Percentiles rank a stretch among this genome's conserved stretches.
phyloP scores from a whole-genome alignment of 2,888 invertebrate genomes.

The Meandrusa payeni region DNA sequence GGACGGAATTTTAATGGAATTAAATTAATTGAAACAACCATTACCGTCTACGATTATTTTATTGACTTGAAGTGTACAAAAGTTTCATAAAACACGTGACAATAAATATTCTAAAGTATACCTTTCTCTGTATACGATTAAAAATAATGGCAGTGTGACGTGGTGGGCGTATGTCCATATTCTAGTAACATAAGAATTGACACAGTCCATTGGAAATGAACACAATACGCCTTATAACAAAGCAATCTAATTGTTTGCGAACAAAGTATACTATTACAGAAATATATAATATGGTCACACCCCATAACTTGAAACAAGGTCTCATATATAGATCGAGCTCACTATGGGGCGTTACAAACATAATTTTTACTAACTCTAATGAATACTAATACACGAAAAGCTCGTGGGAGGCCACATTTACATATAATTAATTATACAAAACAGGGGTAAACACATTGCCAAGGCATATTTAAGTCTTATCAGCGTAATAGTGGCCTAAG shows the following conservation, averaged over 20 bases:
- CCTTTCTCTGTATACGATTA: conserved; percentile 32
- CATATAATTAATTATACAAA: conserved; percentile 31
- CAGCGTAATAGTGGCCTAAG: no score
- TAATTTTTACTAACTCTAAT: conserved; percentile 40
- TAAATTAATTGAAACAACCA: conserved; percentile 74
- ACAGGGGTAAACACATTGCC: conserved; percentile 14
- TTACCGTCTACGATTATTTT: conserved; percentile 72
- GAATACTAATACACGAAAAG: conserved; percentile 43
- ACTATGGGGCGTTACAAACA: conserved; percentile 52
- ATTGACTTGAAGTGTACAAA: conserved; percentile 62
- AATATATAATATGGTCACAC: conserved; percentile 39
- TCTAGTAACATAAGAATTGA: conserved; percentile 84
- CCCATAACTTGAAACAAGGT: conserved; percentile 71
- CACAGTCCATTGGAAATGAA: conserved; percentile 81
- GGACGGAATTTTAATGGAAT: conserved; percentile 70
- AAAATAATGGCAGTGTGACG: conserved; percentile 66
- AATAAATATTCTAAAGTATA: conserved; percentile 43
- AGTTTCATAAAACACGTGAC: conserved; percentile 64
- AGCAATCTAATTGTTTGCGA: conserved; percentile 61
- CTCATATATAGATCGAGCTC: conserved; percentile 71
- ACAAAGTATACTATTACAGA: conserved; percentile 55
- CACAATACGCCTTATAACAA: conserved; percentile 62
- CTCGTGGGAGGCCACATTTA: conserved; percentile 42
- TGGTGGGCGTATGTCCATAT: conserved; percentile 81
- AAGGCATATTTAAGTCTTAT: no score